Base-by-base conservation (phyloP, 2,888 invertebrate species). In the Chrysina gloriosa region DNA sequence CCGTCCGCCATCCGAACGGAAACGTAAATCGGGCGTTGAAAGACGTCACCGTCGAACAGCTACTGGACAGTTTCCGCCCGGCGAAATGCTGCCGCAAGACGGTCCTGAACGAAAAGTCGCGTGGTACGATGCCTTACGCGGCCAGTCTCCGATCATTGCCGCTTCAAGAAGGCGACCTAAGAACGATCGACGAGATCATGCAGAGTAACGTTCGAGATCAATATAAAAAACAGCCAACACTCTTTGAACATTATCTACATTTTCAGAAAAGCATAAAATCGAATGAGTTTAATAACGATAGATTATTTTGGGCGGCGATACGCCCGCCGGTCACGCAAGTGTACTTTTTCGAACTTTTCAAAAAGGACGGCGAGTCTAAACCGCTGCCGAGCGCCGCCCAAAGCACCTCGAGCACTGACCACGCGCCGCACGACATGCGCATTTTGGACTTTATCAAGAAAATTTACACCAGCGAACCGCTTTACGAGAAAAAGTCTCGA, bases 141-240 rank as follows among this genome's bases (percentile, higher is more conserved):
- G 72, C 73, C 14, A 75, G 75, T 56, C 63, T 75, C 6, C 71
- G 65, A 19, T 74, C 74, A n/a, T 67, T 75, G 36, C 74, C 74
- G 4, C 39, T 72, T 11, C 66, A 70, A 9, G 64, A 65, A 21
- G 50, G 47, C 14, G 68, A 70, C 47, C 16, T 66, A n/a, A 45
- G 48, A 11, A 47, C 11, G 39, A 64, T 68, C 27, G 45, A 14
- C 21, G 31, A 68, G 9, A 68, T 54, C 5, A 64, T 64, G 7
- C 63, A 63, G 67, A 69, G 70, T 68, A 70, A 70, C 47, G 39
- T 50, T 50, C 58, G 16, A 61, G 25, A 21, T n/a, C n/a, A n/a
- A 48, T 56, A 42, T 9, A 23, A 29, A 63, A 36, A 50, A 63
- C 25, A 69, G 27, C 36, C 58, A 67, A 58, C 67, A 31, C 65